Evolutionary conservation across 2,797 vertebrate species (phyloP).

Genomic region (Tadarida brasiliensis): DNA sequence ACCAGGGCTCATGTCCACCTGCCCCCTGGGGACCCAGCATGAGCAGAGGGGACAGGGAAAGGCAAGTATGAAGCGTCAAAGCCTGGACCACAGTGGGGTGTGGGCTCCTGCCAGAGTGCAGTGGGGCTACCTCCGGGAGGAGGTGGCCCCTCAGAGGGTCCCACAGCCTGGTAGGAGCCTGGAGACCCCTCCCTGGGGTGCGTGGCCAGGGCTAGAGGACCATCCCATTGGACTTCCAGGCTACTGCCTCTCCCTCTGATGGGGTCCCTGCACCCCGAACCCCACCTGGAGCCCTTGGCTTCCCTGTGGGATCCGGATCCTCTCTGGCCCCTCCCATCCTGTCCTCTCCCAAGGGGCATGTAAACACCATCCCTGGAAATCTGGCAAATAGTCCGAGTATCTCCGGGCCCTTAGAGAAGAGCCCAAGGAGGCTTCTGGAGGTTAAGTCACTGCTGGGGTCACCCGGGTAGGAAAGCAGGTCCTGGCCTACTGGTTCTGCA

Average conservation of each 20-base stretch:
- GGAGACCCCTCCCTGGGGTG: neutral
- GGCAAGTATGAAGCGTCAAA: neutral
- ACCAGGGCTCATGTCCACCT: accelerated
- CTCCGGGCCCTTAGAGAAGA: neutral
- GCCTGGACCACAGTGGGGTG: neutral
- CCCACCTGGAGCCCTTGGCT: neutral
- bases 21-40: too few relatives aligned
- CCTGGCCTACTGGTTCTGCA: neutral
- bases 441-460: neutral
- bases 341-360: too few relatives aligned
- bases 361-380: neutral
- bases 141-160: neutral
- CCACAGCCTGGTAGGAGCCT: neutral
- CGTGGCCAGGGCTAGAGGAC: neutral
- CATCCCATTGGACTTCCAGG: neutral
- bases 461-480: neutral
- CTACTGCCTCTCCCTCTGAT: neutral
- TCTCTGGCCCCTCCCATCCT: neutral
- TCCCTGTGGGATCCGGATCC: neutral
- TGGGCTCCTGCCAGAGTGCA: neutral
- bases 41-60: neutral
- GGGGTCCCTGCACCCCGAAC: too few relatives aligned
- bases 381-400: accelerated
- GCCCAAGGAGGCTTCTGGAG: neutral
- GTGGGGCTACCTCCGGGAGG: neutral